phyloP scores from a whole-genome alignment of 2,113 vertebrate species.

The Menidia beryllina region DNA sequence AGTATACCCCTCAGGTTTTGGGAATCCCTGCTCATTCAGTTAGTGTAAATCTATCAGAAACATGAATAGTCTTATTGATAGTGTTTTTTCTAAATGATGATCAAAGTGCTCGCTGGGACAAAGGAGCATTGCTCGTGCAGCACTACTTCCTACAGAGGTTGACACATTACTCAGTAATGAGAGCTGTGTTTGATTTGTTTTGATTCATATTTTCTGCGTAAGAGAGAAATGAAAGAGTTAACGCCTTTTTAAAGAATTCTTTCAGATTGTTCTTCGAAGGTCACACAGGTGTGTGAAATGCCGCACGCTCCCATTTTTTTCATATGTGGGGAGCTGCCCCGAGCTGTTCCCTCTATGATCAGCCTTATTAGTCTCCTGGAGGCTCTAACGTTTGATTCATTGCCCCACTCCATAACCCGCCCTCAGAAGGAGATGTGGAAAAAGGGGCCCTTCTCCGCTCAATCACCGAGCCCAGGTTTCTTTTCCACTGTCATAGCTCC shows the following conservation, averaged over 20 bases:
- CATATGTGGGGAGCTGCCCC: constrained; percentile 59
- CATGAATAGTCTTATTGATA: constrained; percentile 4
- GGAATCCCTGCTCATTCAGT: not conserved
- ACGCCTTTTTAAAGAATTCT: constrained; percentile 17
- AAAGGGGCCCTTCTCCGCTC: constrained; percentile 17
- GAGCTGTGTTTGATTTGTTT: not conserved
- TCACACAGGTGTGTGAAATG: constrained; percentile 39
- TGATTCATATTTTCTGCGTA: not conserved
- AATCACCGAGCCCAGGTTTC: constrained; percentile 41
- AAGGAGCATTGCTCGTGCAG: not conserved
- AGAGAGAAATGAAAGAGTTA: not conserved
- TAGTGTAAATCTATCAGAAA: constrained; percentile 1
- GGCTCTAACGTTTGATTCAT: constrained; percentile 67
- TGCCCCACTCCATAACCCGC: constrained; percentile 37
- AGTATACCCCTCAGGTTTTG: too few relatives aligned
- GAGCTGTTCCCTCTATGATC: constrained; percentile 54
- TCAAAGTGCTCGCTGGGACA: constrained; percentile 1
- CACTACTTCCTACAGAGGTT: constrained; percentile 2
- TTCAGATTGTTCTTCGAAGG: constrained; percentile 31
- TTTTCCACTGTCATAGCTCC: constrained; percentile 66
- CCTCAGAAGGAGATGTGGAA: constrained; percentile 48
- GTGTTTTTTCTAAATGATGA: constrained; percentile 3
- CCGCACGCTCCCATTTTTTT: constrained; percentile 32
- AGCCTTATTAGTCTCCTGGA: constrained; percentile 67
- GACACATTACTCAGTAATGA: constrained; percentile 29